phyloP scores from a whole-genome alignment of 1,140 invertebrate species.

The Pararge aegeria region DNA sequence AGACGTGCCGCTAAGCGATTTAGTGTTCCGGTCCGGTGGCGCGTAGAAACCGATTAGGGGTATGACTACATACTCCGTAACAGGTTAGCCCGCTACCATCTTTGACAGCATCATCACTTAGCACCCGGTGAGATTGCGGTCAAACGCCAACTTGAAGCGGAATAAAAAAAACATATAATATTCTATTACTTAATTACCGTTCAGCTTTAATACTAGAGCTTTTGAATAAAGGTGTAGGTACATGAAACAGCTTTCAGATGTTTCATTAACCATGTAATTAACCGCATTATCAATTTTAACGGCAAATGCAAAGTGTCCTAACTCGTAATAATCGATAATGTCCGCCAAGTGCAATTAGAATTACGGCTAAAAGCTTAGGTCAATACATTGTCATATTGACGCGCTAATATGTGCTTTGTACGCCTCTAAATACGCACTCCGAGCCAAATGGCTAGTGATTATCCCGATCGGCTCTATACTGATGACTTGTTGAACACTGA shows the following conservation, averaged over 20 bases:
- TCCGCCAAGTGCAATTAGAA: neutral
- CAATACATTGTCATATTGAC: slow-evolving; percentile 40
- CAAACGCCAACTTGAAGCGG: no score
- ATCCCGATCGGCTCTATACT: slow-evolving; percentile 28
- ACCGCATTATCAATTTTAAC: neutral
- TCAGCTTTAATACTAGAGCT: no score
- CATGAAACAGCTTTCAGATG: neutral
- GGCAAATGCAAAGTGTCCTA: neutral
- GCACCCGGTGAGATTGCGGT: no score
- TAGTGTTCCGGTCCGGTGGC: no score
- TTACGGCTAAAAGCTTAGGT: slow-evolving; percentile 29
- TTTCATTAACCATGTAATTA: neutral
- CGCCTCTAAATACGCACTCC: slow-evolving; percentile 32
- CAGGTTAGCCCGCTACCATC: no score
- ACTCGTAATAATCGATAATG: neutral
- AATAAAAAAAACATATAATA: no score
- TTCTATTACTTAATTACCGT: no score
- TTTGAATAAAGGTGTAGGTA: neutral
- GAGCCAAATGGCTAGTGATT: slow-evolving; percentile 52
- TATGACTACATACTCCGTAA: no score
- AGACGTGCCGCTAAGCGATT: no score
- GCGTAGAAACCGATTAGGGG: no score
- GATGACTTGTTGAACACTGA: slow-evolving; percentile 22
- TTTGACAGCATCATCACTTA: no score
- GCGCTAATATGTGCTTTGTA: slow-evolving; percentile 53